Evolutionary conservation across 2,113 vertebrate genomes (phyloP).

Genomic region (Camelus bactrianus): DNA sequence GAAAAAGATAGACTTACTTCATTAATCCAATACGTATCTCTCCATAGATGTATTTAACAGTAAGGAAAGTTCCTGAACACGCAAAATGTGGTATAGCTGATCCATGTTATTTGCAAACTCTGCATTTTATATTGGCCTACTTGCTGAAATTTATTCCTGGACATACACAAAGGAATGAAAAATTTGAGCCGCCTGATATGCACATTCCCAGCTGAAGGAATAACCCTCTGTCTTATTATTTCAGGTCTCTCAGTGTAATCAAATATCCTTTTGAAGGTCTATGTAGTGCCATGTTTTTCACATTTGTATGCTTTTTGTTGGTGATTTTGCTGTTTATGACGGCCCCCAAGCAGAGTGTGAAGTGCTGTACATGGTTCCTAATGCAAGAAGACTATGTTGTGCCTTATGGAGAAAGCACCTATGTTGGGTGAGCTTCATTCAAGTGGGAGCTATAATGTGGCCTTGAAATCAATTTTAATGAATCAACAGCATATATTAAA

Average conservation of each 20-base stretch:
- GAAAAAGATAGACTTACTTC: neutral
- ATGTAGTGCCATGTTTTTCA: neutral
- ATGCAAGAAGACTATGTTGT: neutral
- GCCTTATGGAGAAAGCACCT: neutral
- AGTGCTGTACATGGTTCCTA: neutral
- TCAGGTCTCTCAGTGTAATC: neutral
- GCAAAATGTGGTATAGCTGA: neutral
- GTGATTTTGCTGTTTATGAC: constrained; percentile 13
- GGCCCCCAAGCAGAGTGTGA: neutral
- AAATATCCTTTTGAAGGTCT: neutral
- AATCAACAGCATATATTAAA: neutral
- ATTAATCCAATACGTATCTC: neutral
- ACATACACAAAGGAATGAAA: neutral
- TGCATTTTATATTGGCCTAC: neutral
- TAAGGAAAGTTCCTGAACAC: neutral
- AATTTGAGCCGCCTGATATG: neutral
- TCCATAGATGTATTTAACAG: neutral
- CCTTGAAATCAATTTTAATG: constrained; percentile 25
- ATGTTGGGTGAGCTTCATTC: neutral
- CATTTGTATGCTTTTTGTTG: neutral
- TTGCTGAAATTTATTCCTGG: neutral
- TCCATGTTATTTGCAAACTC: neutral
- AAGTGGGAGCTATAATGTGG: neutral
- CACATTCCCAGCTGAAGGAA: neutral
- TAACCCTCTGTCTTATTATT: neutral